phyloP scores from a whole-genome alignment of 2,888 invertebrate species.

The Penaeus monodon region DNA sequence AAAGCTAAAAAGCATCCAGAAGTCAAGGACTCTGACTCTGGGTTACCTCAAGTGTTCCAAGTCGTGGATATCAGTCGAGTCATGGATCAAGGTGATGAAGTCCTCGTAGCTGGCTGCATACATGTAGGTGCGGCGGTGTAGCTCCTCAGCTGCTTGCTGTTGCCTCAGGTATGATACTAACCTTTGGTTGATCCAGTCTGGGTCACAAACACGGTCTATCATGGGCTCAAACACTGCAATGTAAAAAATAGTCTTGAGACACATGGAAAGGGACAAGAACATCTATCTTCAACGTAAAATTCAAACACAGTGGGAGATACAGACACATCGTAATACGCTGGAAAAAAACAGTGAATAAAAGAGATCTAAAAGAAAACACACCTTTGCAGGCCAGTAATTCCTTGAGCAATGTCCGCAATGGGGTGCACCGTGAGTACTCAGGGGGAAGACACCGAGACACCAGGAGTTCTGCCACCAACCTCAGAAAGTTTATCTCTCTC shows the following conservation, averaged over 20 bases:
- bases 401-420: slow-evolving; percentile 83
- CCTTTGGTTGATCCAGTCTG: slow-evolving; percentile 91
- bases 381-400: slow-evolving; percentile 88
- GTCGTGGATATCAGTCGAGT: slow-evolving; percentile 84
- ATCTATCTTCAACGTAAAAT: not conserved
- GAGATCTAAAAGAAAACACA: slow-evolving; percentile 70
- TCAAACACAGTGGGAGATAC: slow-evolving; percentile 66
- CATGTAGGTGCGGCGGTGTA: slow-evolving; percentile 85
- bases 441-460: slow-evolving; percentile 85
- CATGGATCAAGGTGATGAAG: slow-evolving; percentile 86
- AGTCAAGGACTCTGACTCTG: too few relatives aligned
- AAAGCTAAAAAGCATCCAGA: too few relatives aligned
- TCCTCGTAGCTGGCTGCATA: slow-evolving; percentile 92
- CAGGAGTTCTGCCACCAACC: slow-evolving; percentile 85
- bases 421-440: slow-evolving; percentile 81
- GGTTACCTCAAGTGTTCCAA: slow-evolving; percentile 82
- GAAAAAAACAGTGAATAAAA: not conserved
- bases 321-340: not conserved
- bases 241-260: not conserved
- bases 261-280: too few relatives aligned
- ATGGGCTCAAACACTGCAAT: slow-evolving; percentile 83
- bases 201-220: slow-evolving; percentile 87
- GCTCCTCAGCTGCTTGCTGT: slow-evolving; percentile 80
- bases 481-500: slow-evolving; percentile 83
- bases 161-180: slow-evolving; percentile 86